Base-by-base conservation (phyloP, 1,140 invertebrate genomes). In the Venturia canescens region DNA sequence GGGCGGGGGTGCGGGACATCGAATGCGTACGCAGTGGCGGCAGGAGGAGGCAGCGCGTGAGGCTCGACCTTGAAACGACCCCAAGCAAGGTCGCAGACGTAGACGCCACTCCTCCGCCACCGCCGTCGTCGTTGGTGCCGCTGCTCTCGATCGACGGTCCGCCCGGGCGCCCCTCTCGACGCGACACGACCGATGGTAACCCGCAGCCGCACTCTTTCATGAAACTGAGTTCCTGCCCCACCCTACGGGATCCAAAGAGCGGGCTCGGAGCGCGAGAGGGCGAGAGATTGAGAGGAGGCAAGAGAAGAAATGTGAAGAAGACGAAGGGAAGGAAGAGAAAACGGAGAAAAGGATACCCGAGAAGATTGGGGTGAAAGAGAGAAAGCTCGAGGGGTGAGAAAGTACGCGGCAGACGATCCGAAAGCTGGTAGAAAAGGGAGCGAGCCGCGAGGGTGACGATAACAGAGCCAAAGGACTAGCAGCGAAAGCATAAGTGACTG, bases 81-180 rank as follows among this genome's bases (percentile, higher is more conserved):
- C 86, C 86, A 84, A 82, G 70, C 88, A 90, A 89, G 89, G 90
- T 89, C 90, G 89, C 84, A 90, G 90, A 91, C 89, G 84, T 82
- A 89, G 86, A 88, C 88, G 83, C 83, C 87, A 85, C 86, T 81
- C 84, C 84, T 81, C 70, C 83, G 79, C 70, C 79, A 23, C 29
- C 80, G 34, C 69, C 76, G 27, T 7, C 74, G 38, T 44, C 38
- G 38, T 44, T 44, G 31, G 31, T 74, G 66, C 75, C n/a, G 15
- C 27, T 48, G 72, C 29, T 63, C 60, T 63, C 53, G 70, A 23
- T 76, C 72, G 34, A 15, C 34, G 34, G 34, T 48, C 2, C 69
- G 53, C 69, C 69, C 27, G 29, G 48, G 26, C n/a, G 16, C 67
- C 27, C 27, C 38, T 69, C 60, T 38, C 57, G 11, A 66, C 53